Evolutionary conservation across 2,113 vertebrate species (phyloP).

Genomic region (Siniperca knerii): DNA sequence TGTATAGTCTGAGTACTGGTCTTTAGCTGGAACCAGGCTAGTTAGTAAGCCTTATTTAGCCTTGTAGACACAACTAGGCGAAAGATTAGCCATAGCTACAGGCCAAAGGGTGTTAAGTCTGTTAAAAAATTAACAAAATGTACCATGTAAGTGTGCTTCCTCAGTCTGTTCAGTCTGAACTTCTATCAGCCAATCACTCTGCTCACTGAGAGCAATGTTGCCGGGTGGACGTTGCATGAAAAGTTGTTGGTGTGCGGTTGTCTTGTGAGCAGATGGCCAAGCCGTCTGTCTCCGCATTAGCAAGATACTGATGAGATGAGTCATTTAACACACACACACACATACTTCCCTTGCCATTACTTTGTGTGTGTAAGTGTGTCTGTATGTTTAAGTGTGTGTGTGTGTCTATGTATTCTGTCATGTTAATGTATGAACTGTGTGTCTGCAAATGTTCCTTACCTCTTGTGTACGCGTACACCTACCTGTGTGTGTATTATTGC

Average conservation of each 20-base stretch:
- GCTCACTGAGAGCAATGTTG: constrained; percentile 37
- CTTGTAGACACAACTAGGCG: constrained; percentile 11
- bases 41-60: constrained; percentile 25
- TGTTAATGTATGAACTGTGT: constrained; percentile 21
- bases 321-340: constrained; percentile 62
- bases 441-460: constrained; percentile 12
- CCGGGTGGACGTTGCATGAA: constrained; percentile 22
- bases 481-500: constrained; percentile 10
- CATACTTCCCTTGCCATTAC: neutral
- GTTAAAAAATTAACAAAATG: neutral
- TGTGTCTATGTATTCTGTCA: neutral
- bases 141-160: neutral
- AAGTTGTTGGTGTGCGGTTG: constrained; percentile 64
- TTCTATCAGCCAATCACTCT: neutral
- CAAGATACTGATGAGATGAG: constrained; percentile 73
- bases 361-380: neutral
- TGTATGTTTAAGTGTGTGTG: neutral
- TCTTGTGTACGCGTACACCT: neutral
- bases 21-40: constrained; percentile 23
- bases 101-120: neutral
- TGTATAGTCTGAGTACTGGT: neutral
- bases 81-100: constrained; percentile 37
- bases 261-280: constrained; percentile 78
- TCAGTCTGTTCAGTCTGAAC: neutral
- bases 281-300: constrained; percentile 80